These are phyloP conservation scores for Trilocha varians DNA, from an alignment of 2,888 invertebrate genomes.

Conservation along the genomic window DNA sequence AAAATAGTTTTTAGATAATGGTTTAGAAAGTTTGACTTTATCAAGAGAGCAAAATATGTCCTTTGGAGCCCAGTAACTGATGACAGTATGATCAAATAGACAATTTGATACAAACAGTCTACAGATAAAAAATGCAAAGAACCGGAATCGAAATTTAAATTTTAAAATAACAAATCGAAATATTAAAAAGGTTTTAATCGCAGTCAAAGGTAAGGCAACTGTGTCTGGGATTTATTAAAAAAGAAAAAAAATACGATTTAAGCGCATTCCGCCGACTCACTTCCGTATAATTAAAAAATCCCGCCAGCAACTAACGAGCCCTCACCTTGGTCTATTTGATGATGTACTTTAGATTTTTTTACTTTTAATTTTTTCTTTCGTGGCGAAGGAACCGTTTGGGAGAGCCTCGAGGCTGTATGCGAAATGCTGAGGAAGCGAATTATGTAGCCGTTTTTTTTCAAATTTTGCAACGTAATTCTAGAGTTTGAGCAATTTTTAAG, in stretches of 20 bases:
- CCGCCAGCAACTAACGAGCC: slow-evolving; percentile 43
- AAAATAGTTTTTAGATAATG: too few species aligned
- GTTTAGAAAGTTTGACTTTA: too few species aligned
- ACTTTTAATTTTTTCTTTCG: slow-evolving; percentile 18
- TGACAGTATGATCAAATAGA: too few species aligned
- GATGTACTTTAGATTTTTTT: slow-evolving; percentile 19
- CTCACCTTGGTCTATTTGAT: slow-evolving; percentile 37
- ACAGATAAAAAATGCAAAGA: too few species aligned
- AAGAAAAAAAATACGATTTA: slow-evolving; percentile 7
- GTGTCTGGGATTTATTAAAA: neutral
- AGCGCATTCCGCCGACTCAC: slow-evolving; percentile 19
- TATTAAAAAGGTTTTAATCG: neutral
- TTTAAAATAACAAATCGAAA: neutral
- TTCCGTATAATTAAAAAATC: slow-evolving; percentile 52
- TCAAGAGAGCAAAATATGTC: too few species aligned
- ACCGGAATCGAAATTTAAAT: neutral
- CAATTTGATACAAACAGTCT: too few species aligned
- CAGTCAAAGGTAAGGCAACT: neutral
- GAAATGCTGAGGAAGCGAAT: neutral
- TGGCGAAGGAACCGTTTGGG: slow-evolving; percentile 17
- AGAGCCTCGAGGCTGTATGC: slow-evolving; percentile 7
- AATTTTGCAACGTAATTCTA: too few species aligned
- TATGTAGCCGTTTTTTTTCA: neutral
- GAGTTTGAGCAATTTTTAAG: too few species aligned
- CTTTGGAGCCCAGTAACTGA: too few species aligned